Percentiles rank a stretch among this genome's conserved stretches.
Evolutionary conservation across 1,140 invertebrate species (phyloP).

Genomic region (Bicyclus anynana): DNA sequence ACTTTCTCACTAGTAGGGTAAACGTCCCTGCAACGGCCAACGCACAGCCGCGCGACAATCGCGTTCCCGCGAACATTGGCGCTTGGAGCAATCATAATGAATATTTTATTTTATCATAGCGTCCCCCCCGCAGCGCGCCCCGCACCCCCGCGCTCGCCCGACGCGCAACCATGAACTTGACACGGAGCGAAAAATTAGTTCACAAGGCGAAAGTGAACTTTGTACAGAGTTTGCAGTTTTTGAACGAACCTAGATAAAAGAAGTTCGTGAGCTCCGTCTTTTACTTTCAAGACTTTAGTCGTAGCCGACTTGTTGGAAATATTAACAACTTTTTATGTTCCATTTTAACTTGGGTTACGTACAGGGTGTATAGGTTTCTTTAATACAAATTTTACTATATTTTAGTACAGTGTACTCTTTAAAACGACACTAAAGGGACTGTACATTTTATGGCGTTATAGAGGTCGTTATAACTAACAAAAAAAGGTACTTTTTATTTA

Average conservation of each 20-base stretch:
- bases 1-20: background rate
- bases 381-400: too few species aligned
- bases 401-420: too few species aligned
- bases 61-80: slow-evolving; percentile 52
- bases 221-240: slow-evolving; percentile 73
- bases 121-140: slow-evolving; percentile 25
- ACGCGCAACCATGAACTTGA: slow-evolving; percentile 71
- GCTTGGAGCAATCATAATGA: slow-evolving; percentile 72
- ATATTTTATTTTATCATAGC: slow-evolving; percentile 76
- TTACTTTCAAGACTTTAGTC: slow-evolving; percentile 12
- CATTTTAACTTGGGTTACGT: background rate
- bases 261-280: slow-evolving; percentile 40
- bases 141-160: slow-evolving; percentile 22
- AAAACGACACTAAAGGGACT: too few species aligned
- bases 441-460: too few species aligned
- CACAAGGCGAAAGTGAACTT: slow-evolving; percentile 75
- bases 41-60: slow-evolving; percentile 28
- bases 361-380: too few species aligned
- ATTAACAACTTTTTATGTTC: background rate
- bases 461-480: too few species aligned
- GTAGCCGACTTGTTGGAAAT: background rate
- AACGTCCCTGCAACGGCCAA: slow-evolving; percentile 35
- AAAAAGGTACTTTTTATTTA: too few species aligned
- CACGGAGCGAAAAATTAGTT: slow-evolving; percentile 75
- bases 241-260: slow-evolving; percentile 70